phyloP scores from a whole-genome alignment of 2,797 vertebrate genomes.

The Chelidonichthys spinosus region DNA sequence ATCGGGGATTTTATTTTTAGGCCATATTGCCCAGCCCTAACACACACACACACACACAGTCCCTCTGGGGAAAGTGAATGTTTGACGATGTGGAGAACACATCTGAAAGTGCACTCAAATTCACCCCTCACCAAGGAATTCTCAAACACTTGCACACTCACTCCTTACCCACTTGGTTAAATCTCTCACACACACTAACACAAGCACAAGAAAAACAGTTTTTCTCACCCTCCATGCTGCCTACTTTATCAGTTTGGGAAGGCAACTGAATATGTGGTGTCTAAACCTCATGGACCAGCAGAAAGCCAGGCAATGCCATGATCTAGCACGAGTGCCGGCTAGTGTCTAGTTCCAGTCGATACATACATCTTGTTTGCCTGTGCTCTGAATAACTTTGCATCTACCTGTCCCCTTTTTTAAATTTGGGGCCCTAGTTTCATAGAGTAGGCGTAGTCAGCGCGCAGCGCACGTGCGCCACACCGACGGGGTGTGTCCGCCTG shows the following conservation, averaged over 20 bases:
- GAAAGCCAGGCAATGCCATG: conserved; percentile 4
- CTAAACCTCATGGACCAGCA: not conserved
- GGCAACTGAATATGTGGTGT: not conserved
- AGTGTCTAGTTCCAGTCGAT: no score
- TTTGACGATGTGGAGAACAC: conserved; percentile 38
- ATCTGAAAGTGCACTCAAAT: conserved; percentile 56
- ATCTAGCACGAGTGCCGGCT: not conserved
- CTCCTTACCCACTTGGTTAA: conserved; percentile 45
- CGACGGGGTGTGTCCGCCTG: no score
- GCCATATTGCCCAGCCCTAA: no score
- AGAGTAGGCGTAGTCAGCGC: no score
- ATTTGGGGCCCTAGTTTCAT: no score
- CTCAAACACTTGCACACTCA: conserved; percentile 52
- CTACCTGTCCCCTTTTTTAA: no score
- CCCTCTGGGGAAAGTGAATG: conserved; percentile 33
- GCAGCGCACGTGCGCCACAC: no score
- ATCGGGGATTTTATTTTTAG: no score
- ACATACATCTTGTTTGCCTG: no score
- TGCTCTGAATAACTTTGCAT: no score
- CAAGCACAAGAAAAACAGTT: conserved; percentile 1
- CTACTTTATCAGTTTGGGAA: conserved; percentile 24
- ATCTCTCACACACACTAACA: conserved; percentile 10
- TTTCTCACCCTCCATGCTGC: conserved; percentile 3
- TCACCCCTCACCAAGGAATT: conserved; percentile 60
- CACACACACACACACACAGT: conserved; percentile 8